These are phyloP conservation scores for Orthonychiurus folsomi DNA, from an alignment of 2,888 invertebrate species.

Conservation along the genomic window DNA sequence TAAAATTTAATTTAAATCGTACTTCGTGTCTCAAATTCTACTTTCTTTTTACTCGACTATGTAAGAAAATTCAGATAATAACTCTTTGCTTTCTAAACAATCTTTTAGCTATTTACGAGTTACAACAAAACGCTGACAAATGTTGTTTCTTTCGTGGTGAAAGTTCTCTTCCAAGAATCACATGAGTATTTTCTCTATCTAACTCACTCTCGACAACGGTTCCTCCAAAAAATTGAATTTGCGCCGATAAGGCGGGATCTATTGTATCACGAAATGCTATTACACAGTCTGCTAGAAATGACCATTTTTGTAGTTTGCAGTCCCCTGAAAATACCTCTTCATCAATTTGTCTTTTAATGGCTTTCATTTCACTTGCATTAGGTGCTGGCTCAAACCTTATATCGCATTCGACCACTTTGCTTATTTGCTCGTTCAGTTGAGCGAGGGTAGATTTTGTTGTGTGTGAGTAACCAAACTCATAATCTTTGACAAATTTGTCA, in stretches of 20 bases:
- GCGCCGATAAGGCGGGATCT: neutral
- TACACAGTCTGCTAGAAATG: neutral
- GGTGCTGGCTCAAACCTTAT: neutral
- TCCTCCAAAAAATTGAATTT: conserved; percentile 13
- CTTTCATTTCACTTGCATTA: neutral
- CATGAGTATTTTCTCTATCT: neutral
- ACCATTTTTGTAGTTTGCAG: neutral
- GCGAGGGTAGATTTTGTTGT: neutral
- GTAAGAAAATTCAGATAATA: neutral
- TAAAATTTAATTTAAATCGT: no score
- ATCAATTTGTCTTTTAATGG: neutral
- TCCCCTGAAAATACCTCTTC: neutral
- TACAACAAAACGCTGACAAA: neutral
- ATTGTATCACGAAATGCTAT: neutral
- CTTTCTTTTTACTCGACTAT: no score
- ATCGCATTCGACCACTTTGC: neutral
- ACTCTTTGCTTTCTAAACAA: neutral
- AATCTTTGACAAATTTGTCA: neutral
- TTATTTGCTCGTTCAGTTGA: neutral
- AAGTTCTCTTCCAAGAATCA: neutral
- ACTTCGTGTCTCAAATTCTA: no score
- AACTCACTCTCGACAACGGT: neutral
- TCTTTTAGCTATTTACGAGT: neutral
- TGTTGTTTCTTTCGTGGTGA: neutral
- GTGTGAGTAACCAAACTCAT: conserved; percentile 8